A percentile compares a stretch with the other conserved stretches of the same genome.
These are phyloP conservation scores for Pygmarrhopalites habei DNA, from an alignment of 1,140 invertebrate species.

Conservation along the genomic window DNA sequence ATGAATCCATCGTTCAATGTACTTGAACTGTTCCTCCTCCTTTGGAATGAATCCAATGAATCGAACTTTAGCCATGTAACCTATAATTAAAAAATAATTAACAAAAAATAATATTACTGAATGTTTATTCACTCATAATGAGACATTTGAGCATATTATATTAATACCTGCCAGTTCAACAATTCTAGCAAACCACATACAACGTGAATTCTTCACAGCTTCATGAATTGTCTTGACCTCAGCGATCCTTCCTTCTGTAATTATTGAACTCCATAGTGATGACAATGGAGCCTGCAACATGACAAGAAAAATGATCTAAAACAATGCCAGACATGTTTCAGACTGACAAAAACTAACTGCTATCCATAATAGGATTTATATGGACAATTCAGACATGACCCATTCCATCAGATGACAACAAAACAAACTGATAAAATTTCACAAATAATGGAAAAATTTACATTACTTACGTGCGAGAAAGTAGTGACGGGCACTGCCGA, in stretches of 20 bases:
- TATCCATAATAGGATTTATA: too few relatives aligned
- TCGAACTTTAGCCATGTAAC: background rate
- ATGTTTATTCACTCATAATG: background rate
- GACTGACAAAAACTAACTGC: too few relatives aligned
- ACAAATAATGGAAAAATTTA: too few relatives aligned
- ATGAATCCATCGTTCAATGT: background rate
- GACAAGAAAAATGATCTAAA: too few relatives aligned
- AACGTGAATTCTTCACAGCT: background rate
- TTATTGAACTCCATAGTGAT: too few relatives aligned
- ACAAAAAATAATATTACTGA: background rate
- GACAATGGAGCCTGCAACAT: too few relatives aligned
- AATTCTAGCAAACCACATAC: background rate
- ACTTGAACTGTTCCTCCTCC: background rate
- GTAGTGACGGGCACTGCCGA: background rate
- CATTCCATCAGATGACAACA: too few relatives aligned
- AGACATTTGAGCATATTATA: background rate
- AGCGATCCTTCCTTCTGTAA: background rate
- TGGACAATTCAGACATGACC: too few relatives aligned
- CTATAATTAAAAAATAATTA: background rate
- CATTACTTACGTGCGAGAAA: background rate
- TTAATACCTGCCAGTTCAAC: background rate
- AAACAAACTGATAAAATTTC: too few relatives aligned
- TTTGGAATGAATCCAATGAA: background rate
- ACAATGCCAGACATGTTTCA: too few relatives aligned
- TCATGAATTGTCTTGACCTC: background rate